Percentiles rank a stretch among this genome's conserved stretches.
These are phyloP conservation scores for Natrix natrix DNA, from an alignment of 2,797 vertebrate species.

Conservation along the genomic window DNA sequence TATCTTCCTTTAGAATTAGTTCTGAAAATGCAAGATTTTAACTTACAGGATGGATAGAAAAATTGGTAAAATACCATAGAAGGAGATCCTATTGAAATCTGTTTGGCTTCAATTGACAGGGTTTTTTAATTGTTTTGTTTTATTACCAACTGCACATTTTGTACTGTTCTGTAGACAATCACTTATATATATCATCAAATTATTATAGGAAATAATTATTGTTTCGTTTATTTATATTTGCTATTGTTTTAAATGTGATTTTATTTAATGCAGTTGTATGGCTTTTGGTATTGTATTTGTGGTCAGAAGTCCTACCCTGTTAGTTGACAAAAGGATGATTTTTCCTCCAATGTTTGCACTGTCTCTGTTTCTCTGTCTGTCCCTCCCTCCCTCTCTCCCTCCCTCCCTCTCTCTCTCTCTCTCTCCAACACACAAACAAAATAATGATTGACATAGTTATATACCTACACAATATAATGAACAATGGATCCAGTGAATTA, in stretches of 20 bases:
- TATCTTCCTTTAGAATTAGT: neutral
- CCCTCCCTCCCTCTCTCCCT: neutral
- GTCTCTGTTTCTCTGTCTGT: neutral
- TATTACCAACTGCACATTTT: neutral
- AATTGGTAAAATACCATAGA: neutral
- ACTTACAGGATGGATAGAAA: neutral
- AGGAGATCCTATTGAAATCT: neutral
- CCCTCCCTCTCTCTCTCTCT: neutral
- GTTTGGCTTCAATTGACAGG: neutral
- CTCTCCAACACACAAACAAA: too few relatives aligned
- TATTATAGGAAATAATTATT: neutral
- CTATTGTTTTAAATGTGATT: neutral
- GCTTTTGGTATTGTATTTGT: neutral
- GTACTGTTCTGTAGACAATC: neutral
- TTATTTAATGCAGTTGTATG: neutral
- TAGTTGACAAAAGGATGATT: neutral
- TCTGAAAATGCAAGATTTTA: neutral
- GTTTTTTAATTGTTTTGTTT: neutral
- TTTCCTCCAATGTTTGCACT: neutral
- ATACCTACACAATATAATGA: neutral
- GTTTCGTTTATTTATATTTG: too few relatives aligned
- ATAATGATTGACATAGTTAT: neutral
- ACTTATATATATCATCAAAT: neutral
- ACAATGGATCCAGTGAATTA: neutral
- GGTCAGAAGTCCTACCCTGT: neutral